Percentiles rank a stretch among this genome's conserved stretches.
These are phyloP conservation scores for Zhuqinia jingwanae DNA, from an alignment of 2,888 invertebrate genomes.

Conservation along the genomic window DNA sequence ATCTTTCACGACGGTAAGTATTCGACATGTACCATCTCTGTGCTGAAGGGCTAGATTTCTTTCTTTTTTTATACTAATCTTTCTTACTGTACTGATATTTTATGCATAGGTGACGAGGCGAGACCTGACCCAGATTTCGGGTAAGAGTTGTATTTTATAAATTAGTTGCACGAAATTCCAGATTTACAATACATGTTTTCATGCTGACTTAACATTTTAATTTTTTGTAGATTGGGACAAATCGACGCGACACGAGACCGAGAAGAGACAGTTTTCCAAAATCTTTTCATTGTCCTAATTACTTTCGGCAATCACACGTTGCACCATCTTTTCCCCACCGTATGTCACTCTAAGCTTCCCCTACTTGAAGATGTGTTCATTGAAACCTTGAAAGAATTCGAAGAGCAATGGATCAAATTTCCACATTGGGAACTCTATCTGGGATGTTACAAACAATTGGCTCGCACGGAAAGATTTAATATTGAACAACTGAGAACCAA, in stretches of 20 bases:
- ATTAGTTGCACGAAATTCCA: no score
- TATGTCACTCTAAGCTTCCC: conserved; percentile 88
- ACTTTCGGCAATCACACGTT: conserved; percentile 84
- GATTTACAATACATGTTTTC: no score
- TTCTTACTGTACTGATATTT: background rate
- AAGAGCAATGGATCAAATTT: conserved; percentile 81
- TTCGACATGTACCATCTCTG: no score
- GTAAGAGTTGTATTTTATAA: conserved; percentile 25
- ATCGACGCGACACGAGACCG: conserved; percentile 89
- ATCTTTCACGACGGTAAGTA: conserved; percentile 79
- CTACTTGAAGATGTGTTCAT: conserved; percentile 85
- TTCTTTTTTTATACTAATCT: no score
- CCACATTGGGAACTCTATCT: conserved; percentile 85
- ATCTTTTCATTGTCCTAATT: conserved; percentile 80
- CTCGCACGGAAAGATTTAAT: conserved; percentile 80
- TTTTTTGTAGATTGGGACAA: conserved; percentile 86
- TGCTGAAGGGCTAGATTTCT: no score
- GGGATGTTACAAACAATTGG: conserved; percentile 86
- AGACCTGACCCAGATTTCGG: conserved; percentile 80
- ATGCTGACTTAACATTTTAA: no score
- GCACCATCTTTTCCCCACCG: conserved; percentile 86
- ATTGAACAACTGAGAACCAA: conserved; percentile 38
- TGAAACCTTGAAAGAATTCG: conserved; percentile 86
- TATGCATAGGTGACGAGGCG: conserved; percentile 77
- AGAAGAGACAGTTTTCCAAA: conserved; percentile 84